Conservation (phyloP, 2,888 invertebrate genomes). For the Sclerodermus sp. region DNA sequence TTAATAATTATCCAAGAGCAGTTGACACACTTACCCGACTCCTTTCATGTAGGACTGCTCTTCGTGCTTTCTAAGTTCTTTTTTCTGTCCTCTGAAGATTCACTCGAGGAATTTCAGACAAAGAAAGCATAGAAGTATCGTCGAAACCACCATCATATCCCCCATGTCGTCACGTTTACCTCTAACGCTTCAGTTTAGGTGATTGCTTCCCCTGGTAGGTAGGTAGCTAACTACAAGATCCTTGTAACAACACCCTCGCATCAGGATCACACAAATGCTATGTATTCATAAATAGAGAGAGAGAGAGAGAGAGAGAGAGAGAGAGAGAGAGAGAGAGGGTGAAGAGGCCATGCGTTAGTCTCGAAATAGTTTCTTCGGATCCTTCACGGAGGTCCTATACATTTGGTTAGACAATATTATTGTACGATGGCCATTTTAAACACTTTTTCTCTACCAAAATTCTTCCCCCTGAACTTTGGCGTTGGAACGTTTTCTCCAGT, state of each 20-base stretch:
- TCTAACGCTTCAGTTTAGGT: no score
- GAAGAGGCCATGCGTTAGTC: slow-evolving; percentile 7
- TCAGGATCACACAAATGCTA: slow-evolving; percentile 20
- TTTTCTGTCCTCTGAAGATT: no score
- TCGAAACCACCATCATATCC: slow-evolving; percentile 20
- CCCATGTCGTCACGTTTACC: neutral
- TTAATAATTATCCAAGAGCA: neutral
- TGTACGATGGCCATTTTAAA: slow-evolving; percentile 21
- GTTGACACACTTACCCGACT: no score
- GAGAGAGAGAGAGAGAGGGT: no score
- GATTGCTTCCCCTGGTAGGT: no score
- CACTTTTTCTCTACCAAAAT: neutral
- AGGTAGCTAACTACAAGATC: slow-evolving; percentile 4
- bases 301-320: slow-evolving; percentile 6
- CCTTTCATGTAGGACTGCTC: no score
- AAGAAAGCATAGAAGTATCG: slow-evolving; percentile 3
- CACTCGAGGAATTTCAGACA: neutral
- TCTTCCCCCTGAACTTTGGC: neutral
- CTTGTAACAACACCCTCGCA: slow-evolving; percentile 33
- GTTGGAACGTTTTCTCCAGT: no score
- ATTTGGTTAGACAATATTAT: slow-evolving; percentile 40
- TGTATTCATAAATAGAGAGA: slow-evolving; percentile 29
- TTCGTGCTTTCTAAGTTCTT: no score
- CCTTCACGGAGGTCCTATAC: slow-evolving; percentile 13
- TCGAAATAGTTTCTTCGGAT: slow-evolving; percentile 27